Evolutionary conservation across 2,888 invertebrate genomes (phyloP).

Genomic region (Eupeodes latifasciatus): DNA sequence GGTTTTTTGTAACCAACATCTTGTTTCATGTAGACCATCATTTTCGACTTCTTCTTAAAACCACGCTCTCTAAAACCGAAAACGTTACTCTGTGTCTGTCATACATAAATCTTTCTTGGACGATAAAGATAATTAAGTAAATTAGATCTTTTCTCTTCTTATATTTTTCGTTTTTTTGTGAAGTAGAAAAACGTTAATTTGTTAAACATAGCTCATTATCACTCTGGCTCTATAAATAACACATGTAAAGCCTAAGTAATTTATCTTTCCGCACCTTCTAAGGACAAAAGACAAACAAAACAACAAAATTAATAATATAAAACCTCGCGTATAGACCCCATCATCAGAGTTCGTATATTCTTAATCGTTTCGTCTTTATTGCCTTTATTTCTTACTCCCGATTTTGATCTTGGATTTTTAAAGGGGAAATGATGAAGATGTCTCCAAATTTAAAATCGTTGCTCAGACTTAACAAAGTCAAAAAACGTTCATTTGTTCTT

Average conservation of each 20-base stretch:
- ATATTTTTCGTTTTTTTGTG: neutral
- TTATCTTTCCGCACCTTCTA: conserved; percentile 61
- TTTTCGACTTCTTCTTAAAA: neutral
- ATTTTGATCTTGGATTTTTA: conserved; percentile 30
- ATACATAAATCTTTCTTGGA: conserved; percentile 55
- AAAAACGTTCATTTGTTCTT: conserved; percentile 39
- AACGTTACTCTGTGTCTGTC: neutral
- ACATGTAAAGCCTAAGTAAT: conserved; percentile 62
- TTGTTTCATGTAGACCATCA: conserved; percentile 23
- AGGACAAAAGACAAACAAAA: conserved; percentile 17
- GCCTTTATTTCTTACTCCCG: conserved; percentile 56
- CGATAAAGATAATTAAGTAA: conserved; percentile 72
- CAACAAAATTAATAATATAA: conserved; percentile 20
- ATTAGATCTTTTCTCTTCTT: conserved; percentile 51
- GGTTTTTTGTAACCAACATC: neutral
- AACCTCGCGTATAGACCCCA: conserved; percentile 1
- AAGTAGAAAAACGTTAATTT: conserved; percentile 58
- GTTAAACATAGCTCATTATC: conserved; percentile 72
- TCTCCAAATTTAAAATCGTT: conserved; percentile 52
- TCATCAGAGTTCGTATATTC: conserved; percentile 36
- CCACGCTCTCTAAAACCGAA: neutral
- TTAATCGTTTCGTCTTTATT: conserved; percentile 38
- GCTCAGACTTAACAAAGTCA: conserved; percentile 50
- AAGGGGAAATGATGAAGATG: conserved; percentile 68
- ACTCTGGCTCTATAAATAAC: conserved; percentile 59